Percentiles rank a stretch among this genome's conserved stretches.
phyloP scores from a whole-genome alignment of 2,888 invertebrate species.

The Octodonta nipae region DNA sequence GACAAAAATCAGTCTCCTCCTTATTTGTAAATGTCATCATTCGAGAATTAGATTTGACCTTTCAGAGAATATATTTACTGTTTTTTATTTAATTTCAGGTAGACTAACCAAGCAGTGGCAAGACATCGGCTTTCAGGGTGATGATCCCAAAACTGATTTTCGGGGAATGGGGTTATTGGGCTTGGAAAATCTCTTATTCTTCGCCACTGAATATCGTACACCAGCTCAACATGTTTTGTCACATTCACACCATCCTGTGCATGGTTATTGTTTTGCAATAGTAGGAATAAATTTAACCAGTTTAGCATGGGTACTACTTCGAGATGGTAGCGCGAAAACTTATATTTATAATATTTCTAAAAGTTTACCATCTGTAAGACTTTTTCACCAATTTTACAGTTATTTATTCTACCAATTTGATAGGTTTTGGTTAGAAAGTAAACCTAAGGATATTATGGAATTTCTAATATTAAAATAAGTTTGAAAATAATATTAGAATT shows the following conservation, averaged over 20 bases:
- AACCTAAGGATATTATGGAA: conserved; percentile 90
- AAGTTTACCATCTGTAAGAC: conserved; percentile 49
- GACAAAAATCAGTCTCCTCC: too few species aligned
- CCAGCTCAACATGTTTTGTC: conserved; percentile 70
- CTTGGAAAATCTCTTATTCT: conserved; percentile 78
- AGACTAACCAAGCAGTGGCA: conserved; percentile 89
- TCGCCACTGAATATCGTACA: conserved; percentile 67
- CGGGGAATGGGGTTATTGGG: conserved; percentile 95
- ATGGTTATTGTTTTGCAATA: conserved; percentile 82
- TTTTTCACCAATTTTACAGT: conserved; percentile 89
- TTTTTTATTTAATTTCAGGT: conserved; percentile 22
- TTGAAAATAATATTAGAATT: conserved; percentile 59
- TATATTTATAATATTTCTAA: conserved; percentile 78
- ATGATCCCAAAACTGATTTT: conserved; percentile 96
- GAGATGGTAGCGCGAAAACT: conserved; percentile 70
- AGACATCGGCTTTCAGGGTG: conserved; percentile 92
- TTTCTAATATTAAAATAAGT: too few species aligned
- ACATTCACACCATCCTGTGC: conserved; percentile 77
- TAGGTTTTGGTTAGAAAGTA: conserved; percentile 82
- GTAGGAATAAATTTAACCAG: conserved; percentile 92
- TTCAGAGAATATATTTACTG: too few species aligned
- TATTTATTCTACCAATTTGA: conserved; percentile 90
- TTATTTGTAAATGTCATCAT: too few species aligned
- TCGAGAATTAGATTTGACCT: too few species aligned
- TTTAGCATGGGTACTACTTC: conserved; percentile 71